A percentile compares a stretch with the other conserved stretches of the same genome.
Evolutionary conservation across 2,113 vertebrate species (phyloP).

Genomic region (Podiceps cristatus): DNA sequence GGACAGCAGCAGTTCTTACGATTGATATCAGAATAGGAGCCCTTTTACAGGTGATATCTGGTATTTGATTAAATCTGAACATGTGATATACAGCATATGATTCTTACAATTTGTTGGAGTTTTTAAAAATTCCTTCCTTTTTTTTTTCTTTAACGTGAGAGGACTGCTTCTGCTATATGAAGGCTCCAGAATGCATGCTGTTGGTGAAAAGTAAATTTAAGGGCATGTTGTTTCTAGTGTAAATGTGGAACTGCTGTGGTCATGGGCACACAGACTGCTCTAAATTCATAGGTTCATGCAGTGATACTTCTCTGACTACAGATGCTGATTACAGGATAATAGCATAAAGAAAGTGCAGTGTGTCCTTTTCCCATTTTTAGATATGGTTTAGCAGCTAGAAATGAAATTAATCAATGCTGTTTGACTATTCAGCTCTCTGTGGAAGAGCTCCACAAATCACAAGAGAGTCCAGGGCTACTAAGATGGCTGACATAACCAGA

Average conservation of each 20-base stretch:
- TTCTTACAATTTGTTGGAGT: not conserved
- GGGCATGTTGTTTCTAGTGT: not conserved
- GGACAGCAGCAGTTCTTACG: not conserved
- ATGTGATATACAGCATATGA: not conserved
- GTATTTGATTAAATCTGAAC: not conserved
- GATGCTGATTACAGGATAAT: not conserved
- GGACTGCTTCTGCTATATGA: not conserved
- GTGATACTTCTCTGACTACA: not conserved
- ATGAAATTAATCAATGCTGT: not conserved
- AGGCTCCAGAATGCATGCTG: not conserved
- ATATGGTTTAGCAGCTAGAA: not conserved
- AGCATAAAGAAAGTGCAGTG: not conserved
- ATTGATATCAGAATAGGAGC: not conserved
- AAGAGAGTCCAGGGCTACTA: not conserved
- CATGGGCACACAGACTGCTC: not conserved
- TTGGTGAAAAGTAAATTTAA: not conserved
- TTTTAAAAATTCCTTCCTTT: not conserved
- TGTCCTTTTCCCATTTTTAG: not conserved
- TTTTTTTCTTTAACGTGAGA: not conserved
- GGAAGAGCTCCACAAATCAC: not conserved
- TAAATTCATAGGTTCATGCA: not conserved
- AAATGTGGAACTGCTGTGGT: not conserved
- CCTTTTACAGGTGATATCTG: not conserved
- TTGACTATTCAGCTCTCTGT: not conserved
- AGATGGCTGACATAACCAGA: not conserved